Evolutionary conservation across 2,888 invertebrate species (phyloP), one percentile per base, ranked within the genome.

Genomic region (Sarcophaga variegata): DNA sequence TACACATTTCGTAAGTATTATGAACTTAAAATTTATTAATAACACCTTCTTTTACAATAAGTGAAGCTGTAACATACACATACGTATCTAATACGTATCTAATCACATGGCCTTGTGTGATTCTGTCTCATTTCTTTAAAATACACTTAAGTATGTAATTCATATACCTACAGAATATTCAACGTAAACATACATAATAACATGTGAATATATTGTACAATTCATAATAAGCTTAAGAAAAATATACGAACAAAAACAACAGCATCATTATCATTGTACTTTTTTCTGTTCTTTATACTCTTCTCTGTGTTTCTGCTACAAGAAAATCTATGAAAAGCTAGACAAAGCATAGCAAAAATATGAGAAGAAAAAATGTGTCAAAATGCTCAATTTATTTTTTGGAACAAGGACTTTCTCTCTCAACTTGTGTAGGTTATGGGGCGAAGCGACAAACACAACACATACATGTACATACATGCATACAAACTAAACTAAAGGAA

Each of bases 341-440:
- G 17, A 17, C 54, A 14, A 17, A 54, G 54, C 4, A 54, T 54
- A 54, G 17, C 14, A 12, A 54, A 54, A 14, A 54, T 54, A 17
- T 54, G 2, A 14, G 5, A 54, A 4, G 4, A 54, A 63, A 75
- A 74, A 81, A 60, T 85, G 74, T 85, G 74, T 79, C 81, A 75
- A 82, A 75, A 74, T 75, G 75, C 85, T 78, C 85, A 82, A 85
- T 81, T 85, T 85, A 82, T 69, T 85, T 85, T 79, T 79, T 81
- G 64, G 85, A 72, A 85, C 85, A 85, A 85, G 80, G 76, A 77
- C 84, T 81, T 66, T 72, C 49, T 71, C 74, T 79, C 45, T 4
- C 45, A n/a, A 37, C 59, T 75, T 75, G 59, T 49, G 64, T 75
- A 64, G 64, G 75, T 67, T 66, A 60, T 60, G 59, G 70, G 63